These are phyloP conservation scores for Caenorhabditis sp. DNA, from an alignment of 2,888 invertebrate genomes.

Conservation along the genomic window DNA sequence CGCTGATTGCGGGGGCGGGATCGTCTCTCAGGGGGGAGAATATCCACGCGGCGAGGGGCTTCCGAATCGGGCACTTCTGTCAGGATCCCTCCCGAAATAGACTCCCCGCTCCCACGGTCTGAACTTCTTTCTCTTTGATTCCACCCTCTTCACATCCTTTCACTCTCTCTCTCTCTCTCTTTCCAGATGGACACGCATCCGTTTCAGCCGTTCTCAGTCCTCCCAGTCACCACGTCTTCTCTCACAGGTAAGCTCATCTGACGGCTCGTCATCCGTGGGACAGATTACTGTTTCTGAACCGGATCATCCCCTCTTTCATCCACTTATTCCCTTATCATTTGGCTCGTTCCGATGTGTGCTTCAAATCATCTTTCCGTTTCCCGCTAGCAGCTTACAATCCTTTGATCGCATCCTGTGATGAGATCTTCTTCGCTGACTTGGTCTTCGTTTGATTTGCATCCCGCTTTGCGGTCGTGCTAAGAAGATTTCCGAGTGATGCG, in stretches of 20 bases:
- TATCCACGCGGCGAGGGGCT: too few species aligned
- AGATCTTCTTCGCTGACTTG: background rate
- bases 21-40: background rate
- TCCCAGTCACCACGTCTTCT: conserved; percentile 17
- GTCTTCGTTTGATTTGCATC: background rate
- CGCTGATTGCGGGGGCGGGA: background rate
- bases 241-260: conserved; percentile 20
- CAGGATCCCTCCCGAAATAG: background rate
- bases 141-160: background rate
- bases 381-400: conserved; percentile 6
- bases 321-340: background rate
- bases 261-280: background rate
- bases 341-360: conserved; percentile 13
- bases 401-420: conserved; percentile 16
- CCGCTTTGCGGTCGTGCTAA: background rate
- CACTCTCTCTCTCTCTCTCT: background rate
- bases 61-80: too few species aligned
- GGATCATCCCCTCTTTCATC: background rate
- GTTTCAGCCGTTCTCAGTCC: background rate
- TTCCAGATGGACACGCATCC: conserved; percentile 37
- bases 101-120: background rate
- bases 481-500: background rate
- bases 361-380: background rate
- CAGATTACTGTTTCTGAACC: conserved; percentile 2
- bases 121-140: background rate